A percentile compares a stretch with the other conserved stretches of the same genome.
These are phyloP conservation scores for Tineola bisselliella DNA, from an alignment of 2,888 invertebrate genomes.

Conservation along the genomic window DNA sequence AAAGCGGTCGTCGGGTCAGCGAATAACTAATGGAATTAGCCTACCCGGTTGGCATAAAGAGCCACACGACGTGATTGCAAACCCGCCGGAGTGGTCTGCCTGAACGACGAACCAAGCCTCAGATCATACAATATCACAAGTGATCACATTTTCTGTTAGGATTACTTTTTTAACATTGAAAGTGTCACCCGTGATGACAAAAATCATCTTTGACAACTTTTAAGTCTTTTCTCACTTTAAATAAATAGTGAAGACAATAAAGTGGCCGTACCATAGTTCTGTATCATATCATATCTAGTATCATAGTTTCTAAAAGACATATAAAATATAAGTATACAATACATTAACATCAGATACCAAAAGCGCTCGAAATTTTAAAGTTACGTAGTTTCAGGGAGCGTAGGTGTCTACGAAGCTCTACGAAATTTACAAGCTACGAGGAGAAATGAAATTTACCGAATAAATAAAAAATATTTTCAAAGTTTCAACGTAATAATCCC, in stretches of 20 bases:
- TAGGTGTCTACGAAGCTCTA: background rate
- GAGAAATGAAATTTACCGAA: background rate
- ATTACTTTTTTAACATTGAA: too few species aligned
- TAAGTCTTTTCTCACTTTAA: too few species aligned
- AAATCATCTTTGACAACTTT: too few species aligned
- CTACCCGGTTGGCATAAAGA: conserved; percentile 11
- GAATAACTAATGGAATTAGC: conserved; percentile 22
- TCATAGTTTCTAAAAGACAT: too few species aligned
- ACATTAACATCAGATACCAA: too few species aligned
- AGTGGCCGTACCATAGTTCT: too few species aligned
- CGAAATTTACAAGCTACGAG: background rate
- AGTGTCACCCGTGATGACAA: too few species aligned
- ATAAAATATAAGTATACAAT: too few species aligned
- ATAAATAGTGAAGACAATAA: too few species aligned
- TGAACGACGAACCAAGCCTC: conserved; percentile 16
- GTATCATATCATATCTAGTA: too few species aligned
- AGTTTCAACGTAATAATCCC: conserved; percentile 6
- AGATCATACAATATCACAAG: conserved; percentile 17
- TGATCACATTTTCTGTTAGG: too few species aligned
- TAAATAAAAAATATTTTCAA: conserved; percentile 3
- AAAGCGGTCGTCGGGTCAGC: conserved; percentile 21
- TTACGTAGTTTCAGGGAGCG: background rate
- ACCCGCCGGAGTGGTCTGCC: background rate
- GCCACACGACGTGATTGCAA: conserved; percentile 13
- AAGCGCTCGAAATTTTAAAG: too few species aligned